Conservation (phyloP, 2,113 vertebrate species). For the Zosterops pallidus region DNA sequence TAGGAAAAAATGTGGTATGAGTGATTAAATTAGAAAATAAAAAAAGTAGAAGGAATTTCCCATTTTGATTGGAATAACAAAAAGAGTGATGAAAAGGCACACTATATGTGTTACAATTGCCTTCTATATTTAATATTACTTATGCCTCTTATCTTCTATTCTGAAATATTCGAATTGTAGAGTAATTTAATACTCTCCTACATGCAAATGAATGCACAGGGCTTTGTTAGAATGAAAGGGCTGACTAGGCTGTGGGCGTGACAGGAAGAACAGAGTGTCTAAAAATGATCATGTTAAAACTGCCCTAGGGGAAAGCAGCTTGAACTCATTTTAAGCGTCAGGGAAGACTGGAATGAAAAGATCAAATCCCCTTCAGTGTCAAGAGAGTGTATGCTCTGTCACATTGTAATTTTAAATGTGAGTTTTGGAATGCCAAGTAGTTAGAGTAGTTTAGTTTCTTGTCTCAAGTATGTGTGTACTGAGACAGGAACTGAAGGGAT, state of each 20-base stretch:
- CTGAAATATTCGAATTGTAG: neutral
- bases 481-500: neutral
- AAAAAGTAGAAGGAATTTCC: neutral
- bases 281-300: conserved; percentile 9
- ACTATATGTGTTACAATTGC: neutral
- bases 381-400: neutral
- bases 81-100: neutral
- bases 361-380: neutral
- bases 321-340: conserved; percentile 7
- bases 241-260: neutral
- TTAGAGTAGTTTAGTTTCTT: neutral
- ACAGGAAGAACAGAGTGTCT: neutral
- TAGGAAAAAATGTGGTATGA: neutral
- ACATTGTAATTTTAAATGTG: neutral
- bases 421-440: neutral
- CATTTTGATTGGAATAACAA: neutral
- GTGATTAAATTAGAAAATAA: neutral
- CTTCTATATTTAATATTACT: neutral
- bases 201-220: neutral
- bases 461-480: neutral
- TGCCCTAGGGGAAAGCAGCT: neutral
- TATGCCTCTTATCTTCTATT: neutral
- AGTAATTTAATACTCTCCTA: neutral
- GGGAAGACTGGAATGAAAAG: neutral
- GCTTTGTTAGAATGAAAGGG: neutral